phyloP scores from a whole-genome alignment of 2,797 vertebrate species.

The Pitangus sulphuratus region DNA sequence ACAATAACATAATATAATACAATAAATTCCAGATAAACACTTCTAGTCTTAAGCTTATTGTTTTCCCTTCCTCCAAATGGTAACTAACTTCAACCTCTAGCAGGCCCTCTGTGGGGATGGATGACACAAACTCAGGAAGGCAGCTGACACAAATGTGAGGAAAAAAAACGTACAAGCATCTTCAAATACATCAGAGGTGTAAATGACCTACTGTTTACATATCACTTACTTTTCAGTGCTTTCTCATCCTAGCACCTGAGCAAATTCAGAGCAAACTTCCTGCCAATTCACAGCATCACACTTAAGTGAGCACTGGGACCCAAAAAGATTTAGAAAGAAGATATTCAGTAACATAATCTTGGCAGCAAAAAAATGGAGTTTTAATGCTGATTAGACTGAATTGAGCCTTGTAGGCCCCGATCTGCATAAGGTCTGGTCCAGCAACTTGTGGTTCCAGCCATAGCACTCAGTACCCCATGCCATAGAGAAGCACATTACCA shows the following conservation, averaged over 20 bases:
- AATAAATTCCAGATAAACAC: not conserved
- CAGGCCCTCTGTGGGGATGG: not conserved
- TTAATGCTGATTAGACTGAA: not conserved
- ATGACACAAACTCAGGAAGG: not conserved
- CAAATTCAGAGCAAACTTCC: not conserved
- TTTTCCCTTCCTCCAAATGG: not conserved
- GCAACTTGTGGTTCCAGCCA: not conserved
- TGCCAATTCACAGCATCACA: not conserved
- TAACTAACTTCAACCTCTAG: not conserved
- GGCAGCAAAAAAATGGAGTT: not conserved
- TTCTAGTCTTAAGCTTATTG: not conserved
- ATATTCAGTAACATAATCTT: not conserved
- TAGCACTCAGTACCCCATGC: too few relatives aligned
- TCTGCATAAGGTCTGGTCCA: accelerated
- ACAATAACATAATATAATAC: not conserved
- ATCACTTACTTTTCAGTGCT: not conserved
- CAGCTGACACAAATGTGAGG: not conserved
- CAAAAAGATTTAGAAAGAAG: not conserved
- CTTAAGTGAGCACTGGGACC: not conserved
- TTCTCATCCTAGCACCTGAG: not conserved
- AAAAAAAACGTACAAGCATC: not conserved
- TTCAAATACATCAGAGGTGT: not conserved
- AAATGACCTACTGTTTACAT: not conserved
- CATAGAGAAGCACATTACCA: too few relatives aligned
- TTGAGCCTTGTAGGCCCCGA: not conserved